Conservation (phyloP, 2,888 invertebrate species). For the Dicyrtoma fusca region DNA sequence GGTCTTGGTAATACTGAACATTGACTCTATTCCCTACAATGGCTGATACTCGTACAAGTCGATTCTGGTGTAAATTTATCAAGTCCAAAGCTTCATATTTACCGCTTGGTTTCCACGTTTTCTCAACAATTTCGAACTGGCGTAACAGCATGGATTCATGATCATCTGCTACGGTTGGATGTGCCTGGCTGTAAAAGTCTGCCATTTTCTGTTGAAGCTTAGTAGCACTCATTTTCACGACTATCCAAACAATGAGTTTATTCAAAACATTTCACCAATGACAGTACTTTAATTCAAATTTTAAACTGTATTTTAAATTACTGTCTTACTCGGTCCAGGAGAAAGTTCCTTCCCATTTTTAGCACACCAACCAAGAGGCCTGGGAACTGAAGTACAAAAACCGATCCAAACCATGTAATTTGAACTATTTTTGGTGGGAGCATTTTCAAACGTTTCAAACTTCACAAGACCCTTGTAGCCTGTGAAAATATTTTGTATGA, state of each 20-base stretch:
- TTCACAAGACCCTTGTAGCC: slow-evolving; percentile 49
- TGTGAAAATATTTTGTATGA: slow-evolving; percentile 6
- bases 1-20: neutral
- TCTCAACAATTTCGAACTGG: neutral
- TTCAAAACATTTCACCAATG: neutral
- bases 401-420: slow-evolving; percentile 42
- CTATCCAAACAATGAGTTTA: neutral
- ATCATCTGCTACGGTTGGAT: too few relatives aligned
- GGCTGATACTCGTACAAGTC: slow-evolving; percentile 9
- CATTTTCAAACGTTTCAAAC: slow-evolving; percentile 39
- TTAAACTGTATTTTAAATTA: neutral
- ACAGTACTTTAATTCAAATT: neutral
- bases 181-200: too few relatives aligned
- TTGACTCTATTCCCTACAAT: neutral
- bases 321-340: slow-evolving; percentile 21
- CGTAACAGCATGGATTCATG: too few relatives aligned
- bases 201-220: too few relatives aligned
- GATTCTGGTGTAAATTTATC: neutral
- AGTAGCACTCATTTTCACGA: neutral
- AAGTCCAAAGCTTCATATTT: slow-evolving; percentile 2
- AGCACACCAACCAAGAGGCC: slow-evolving; percentile 43
- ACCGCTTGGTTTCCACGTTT: neutral
- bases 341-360: slow-evolving; percentile 14
- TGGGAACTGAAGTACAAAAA: slow-evolving; percentile 46
- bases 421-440: neutral